Conservation (phyloP, 2,113 vertebrate species). For the Arothron firmamentum region DNA sequence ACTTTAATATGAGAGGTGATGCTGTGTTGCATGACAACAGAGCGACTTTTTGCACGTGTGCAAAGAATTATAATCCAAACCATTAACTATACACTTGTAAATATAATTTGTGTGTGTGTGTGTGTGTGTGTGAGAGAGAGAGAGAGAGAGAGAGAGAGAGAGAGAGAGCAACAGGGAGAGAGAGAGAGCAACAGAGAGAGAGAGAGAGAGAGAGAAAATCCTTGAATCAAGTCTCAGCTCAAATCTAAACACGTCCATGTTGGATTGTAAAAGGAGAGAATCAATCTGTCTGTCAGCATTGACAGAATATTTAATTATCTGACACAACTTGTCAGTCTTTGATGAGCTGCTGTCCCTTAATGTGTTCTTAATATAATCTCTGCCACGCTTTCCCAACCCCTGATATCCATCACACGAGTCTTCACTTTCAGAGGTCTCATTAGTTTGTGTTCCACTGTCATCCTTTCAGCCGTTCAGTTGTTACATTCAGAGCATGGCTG, state of each 20-base stretch:
- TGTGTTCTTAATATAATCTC: constrained; percentile 43
- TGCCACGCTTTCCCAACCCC: constrained; percentile 28
- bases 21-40: background rate
- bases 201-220: constrained; percentile 10
- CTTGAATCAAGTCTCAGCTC: constrained; percentile 33
- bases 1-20: no score
- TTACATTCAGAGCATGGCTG: constrained; percentile 46
- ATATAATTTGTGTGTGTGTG: constrained; percentile 17
- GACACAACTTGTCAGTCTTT: constrained; percentile 47
- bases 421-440: constrained; percentile 25
- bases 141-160: constrained; percentile 2
- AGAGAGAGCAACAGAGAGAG: constrained; percentile 4
- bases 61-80: constrained; percentile 17
- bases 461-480: constrained; percentile 16
- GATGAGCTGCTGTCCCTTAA: constrained; percentile 54
- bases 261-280: constrained; percentile 34
- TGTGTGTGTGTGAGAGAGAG: constrained; percentile 10
- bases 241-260: constrained; percentile 34
- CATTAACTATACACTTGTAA: constrained; percentile 6
- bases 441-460: constrained; percentile 9
- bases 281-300: constrained; percentile 43
- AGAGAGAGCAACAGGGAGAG: constrained; percentile 4
- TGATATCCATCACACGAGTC: constrained; percentile 25
- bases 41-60: background rate
- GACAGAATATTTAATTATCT: constrained; percentile 41